Percentiles rank a stretch among this genome's conserved stretches.
These are phyloP conservation scores for Uria aalge DNA, from an alignment of 2,113 vertebrate genomes.

Conservation along the genomic window DNA sequence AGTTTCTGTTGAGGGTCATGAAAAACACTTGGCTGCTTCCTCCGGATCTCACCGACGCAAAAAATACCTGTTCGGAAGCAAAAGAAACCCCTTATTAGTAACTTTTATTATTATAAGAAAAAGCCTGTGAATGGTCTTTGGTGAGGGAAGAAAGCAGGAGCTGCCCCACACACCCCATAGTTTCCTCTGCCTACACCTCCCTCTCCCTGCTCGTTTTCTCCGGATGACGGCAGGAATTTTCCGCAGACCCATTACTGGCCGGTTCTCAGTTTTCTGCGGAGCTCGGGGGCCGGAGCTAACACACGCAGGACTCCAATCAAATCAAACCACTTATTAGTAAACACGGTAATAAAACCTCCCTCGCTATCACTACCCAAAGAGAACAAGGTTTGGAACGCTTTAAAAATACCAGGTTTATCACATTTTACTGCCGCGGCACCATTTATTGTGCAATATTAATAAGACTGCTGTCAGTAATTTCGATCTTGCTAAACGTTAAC, in stretches of 20 bases:
- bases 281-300: neutral
- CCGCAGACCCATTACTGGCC: accelerated
- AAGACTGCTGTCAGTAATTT: neutral
- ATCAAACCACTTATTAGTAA: neutral
- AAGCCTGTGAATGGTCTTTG: neutral
- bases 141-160: neutral
- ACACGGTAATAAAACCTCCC: neutral
- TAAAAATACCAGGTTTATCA: neutral
- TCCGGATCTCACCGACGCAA: constrained; percentile 96
- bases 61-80: constrained; percentile 89
- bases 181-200: neutral
- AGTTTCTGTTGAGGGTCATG: constrained; percentile 99
- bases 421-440: neutral
- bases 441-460: neutral
- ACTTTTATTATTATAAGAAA: neutral
- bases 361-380: neutral
- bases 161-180: neutral
- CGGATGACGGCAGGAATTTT: neutral
- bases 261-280: neutral
- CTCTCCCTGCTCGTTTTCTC: neutral
- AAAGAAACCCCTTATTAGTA: neutral
- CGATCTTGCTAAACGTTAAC: neutral
- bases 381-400: neutral
- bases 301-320: neutral
- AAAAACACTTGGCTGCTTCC: constrained; percentile 99